Evolutionary conservation across 2,888 invertebrate species (phyloP), one percentile per base, ranked within the genome.

Genomic region (Mythimna impura): DNA sequence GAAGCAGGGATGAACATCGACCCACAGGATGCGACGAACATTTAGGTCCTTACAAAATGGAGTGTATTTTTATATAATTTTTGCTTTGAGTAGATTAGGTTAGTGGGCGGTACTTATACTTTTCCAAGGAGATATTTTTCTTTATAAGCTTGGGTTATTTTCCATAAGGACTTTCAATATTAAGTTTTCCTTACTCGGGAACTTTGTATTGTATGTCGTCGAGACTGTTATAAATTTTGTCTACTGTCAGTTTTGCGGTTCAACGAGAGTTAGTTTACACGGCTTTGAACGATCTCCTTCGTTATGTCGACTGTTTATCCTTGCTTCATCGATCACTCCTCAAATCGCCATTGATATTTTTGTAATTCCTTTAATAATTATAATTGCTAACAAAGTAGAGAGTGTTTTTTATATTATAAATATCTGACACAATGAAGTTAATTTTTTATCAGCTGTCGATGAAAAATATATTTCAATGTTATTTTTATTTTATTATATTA

Each of bases 1-100:
- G 87, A 77, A 64, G 20, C 76, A 72, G 76, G 72, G 78, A 77
- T 66, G 66, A 80, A 71, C 66, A 76, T 66, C 76, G 65, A 66
- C 81, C 75, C 68, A 75, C 74, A 57, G 40, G n/a, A 58, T 66
- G 66, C 57, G n/a, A 17, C 40, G 47, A 63, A 58, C 25, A 58
- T 68, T 83, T 67, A 77, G 25, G 62, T 70, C 62, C 61, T 62
- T 68, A 55, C 14, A 50, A 71, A 82, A 65, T 64, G 10, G 20
- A 57, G 25, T 66, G 64, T 66, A 61, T 67, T 80, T 77, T 67
- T 54, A 74, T 61, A 40, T 34, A n/a, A 30, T 34, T 60, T 34
- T 57, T 43, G n/a, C 50, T 57, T 54, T 60, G 43, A 71, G 30
- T 30, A 43, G 10, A 36, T 78, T 58, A 63, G 6, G 5, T 12